These are phyloP conservation scores for Melanotus villosus DNA, from an alignment of 2,888 invertebrate species.

Conservation along the genomic window DNA sequence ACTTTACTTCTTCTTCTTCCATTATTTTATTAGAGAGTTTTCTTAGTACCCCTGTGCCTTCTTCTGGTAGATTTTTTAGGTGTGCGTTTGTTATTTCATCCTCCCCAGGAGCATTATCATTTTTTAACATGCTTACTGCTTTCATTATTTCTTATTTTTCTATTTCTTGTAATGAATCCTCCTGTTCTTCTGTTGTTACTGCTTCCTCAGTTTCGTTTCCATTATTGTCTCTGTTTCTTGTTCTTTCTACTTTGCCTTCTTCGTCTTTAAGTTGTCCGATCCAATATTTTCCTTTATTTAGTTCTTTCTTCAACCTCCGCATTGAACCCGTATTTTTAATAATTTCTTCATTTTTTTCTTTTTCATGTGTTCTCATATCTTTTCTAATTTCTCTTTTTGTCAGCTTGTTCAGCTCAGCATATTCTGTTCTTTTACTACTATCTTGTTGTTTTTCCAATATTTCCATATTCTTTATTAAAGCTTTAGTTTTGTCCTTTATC, in stretches of 20 bases:
- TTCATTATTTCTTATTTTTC: neutral
- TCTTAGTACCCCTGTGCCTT: neutral
- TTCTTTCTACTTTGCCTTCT: neutral
- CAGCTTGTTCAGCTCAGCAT: neutral
- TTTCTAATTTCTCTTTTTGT: neutral
- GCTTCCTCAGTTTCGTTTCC: neutral
- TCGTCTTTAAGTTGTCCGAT: neutral
- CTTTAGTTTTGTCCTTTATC: neutral
- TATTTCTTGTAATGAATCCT: neutral
- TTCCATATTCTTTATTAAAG: neutral
- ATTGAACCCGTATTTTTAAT: neutral
- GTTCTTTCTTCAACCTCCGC: neutral
- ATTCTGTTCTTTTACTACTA: neutral
- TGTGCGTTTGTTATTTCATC: neutral
- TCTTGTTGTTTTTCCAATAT: neutral
- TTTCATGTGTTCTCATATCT: too few relatives aligned
- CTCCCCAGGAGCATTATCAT: neutral
- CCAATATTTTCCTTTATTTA: neutral
- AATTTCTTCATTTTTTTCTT: neutral
- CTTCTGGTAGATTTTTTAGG: neutral
- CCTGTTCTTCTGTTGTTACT: constrained; percentile 1
- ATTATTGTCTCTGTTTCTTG: neutral
- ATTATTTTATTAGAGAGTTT: neutral
- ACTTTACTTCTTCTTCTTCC: neutral
- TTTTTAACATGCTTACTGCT: neutral